Evolutionary conservation across 2,113 vertebrate species (phyloP).

Genomic region (Clarias gariepinus): DNA sequence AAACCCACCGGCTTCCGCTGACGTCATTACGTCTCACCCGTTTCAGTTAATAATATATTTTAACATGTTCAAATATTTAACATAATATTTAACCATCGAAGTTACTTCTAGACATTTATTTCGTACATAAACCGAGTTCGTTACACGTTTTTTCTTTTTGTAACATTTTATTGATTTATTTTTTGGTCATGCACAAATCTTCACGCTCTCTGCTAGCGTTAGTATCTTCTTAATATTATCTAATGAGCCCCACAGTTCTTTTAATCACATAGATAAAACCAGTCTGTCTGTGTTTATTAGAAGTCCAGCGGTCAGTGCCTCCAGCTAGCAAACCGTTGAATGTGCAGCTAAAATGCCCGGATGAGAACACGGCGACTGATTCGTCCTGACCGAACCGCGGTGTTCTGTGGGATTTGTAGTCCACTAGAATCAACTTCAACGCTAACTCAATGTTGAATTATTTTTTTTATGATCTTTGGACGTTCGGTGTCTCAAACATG

Average conservation of each 20-base stretch:
- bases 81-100: neutral
- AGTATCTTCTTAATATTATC: neutral
- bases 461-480: neutral
- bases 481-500: neutral
- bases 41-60: neutral
- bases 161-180: neutral
- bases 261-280: neutral
- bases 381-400: neutral
- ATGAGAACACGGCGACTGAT: neutral
- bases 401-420: neutral
- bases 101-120: neutral
- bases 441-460: neutral
- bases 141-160: neutral
- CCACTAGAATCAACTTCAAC: neutral
- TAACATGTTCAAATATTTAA: neutral
- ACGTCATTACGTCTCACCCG: neutral
- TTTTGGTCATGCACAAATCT: neutral
- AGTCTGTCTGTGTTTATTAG: neutral
- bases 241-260: fast-evolving
- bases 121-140: neutral
- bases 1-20: neutral
- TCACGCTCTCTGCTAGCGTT: neutral
- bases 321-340: neutral
- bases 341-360: neutral
- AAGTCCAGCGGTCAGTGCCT: neutral